A percentile compares a stretch with the other conserved stretches of the same genome.
Conservation (phyloP, 2,888 invertebrate species). For the Asteroscopus sphinx region DNA sequence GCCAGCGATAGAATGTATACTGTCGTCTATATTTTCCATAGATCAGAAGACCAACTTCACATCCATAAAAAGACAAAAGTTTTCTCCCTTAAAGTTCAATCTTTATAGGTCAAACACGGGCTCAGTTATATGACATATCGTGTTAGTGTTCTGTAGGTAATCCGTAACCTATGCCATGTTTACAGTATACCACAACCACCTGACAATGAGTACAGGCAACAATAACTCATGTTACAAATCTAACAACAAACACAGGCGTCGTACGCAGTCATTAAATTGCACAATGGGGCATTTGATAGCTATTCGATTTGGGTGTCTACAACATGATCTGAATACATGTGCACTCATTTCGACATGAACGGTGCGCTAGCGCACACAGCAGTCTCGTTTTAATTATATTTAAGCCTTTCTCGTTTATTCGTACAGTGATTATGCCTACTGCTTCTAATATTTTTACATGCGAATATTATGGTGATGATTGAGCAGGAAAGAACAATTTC, state of each 20-base stretch:
- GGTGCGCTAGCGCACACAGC: conserved; percentile 18
- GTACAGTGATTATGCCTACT: conserved; percentile 1
- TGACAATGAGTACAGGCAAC: conserved; percentile 55
- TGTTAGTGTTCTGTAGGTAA: conserved; percentile 24
- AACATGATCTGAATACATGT: conserved; percentile 71
- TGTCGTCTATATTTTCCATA: too few species aligned
- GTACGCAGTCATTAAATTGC: conserved; percentile 74
- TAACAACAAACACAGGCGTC: conserved; percentile 64
- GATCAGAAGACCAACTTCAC: background rate
- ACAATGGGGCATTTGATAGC: conserved; percentile 80
- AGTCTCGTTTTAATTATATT: conserved; percentile 41
- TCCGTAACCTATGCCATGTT: conserved; percentile 42
- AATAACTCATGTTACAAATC: conserved; percentile 66
- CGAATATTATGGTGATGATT: conserved; percentile 5
- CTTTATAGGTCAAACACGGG: background rate
- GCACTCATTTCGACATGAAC: conserved; percentile 66
- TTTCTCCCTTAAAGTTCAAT: background rate
- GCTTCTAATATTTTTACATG: background rate
- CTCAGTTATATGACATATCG: conserved; percentile 5
- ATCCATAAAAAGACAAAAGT: too few species aligned
- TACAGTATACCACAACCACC: conserved; percentile 47
- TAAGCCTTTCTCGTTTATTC: conserved; percentile 27
- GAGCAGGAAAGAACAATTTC: background rate
- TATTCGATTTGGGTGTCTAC: conserved; percentile 74
- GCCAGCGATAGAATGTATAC: too few species aligned